phyloP scores from a whole-genome alignment of 2,113 vertebrate species.

The Rhinogobius similis region DNA sequence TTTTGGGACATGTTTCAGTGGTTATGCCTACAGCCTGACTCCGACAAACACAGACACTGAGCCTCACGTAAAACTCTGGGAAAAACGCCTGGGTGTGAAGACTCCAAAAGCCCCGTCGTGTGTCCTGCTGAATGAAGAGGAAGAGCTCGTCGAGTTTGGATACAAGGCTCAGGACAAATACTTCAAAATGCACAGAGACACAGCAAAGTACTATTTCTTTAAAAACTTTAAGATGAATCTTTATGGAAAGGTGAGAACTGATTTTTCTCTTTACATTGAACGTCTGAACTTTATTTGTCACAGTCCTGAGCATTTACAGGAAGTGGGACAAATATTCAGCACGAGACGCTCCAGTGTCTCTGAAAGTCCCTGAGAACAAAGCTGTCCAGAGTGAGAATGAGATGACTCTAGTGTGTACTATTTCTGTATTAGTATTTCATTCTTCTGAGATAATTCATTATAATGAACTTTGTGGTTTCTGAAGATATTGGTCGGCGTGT shows the following conservation, averaged over 20 bases:
- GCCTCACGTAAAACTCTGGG: not conserved
- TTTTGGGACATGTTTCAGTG: conserved; percentile 23
- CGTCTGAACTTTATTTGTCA: no score
- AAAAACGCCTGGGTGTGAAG: not conserved
- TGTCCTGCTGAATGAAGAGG: not conserved
- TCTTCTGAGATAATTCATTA: no score
- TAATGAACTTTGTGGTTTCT: no score
- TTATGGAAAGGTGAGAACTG: not conserved
- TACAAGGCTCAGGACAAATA: not conserved
- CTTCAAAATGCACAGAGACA: not conserved
- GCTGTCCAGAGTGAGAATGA: no score
- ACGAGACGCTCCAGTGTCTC: no score
- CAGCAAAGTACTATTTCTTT: conserved; percentile 8
- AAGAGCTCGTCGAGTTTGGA: not conserved
- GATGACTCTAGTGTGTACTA: no score
- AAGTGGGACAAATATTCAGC: no score
- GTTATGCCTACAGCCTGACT: conserved; percentile 25
- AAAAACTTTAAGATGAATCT: not conserved
- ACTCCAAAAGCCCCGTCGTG: not conserved
- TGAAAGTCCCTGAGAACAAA: no score
- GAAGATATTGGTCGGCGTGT: no score
- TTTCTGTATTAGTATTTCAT: no score
- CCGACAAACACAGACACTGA: accelerated
- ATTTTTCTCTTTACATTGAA: conserved; percentile 1
- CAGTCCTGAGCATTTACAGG: no score